Evolutionary conservation across 2,797 vertebrate genomes (phyloP), one percentile per base, ranked within the genome.

Genomic region (Setipinna tenuifilis): DNA sequence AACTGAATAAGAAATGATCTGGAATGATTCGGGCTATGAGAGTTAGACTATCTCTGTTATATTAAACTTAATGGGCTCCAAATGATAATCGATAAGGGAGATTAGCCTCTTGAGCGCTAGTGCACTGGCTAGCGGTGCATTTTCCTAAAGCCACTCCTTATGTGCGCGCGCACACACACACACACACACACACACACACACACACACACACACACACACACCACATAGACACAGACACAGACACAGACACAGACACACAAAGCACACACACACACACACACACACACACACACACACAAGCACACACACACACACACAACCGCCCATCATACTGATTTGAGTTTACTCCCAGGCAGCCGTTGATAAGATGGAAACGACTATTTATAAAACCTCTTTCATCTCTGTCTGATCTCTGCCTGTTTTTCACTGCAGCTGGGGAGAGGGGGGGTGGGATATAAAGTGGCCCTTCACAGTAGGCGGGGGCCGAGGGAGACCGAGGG

Each of bases 71-170:
- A 78, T 78, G 71, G 71, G 71, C 71, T 41, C 71, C 71, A 78
- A 78, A 78, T 78, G 71, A 78, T 78, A 78, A 78, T 78, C 71
- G 71, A 78, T 78, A 44, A 78, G 35, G 71, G 71, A 78, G 71
- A 78, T 78, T 78, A 78, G 71, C 35, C 71, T 78, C 71, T 44
- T 21, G 35, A 41, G 71, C 19, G 19, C 71, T 78, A 44, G 71
- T n/a, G 71, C 71, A 21, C 28, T 78, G 71, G 71, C 71, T 78
- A 44, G 35, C 23, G 31, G 14, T 78, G 71, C 71, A 44, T 41
- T 44, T 78, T 44, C 9, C 71, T 41, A n/a, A 44, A 78, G 71
- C 71, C 35, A 17, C 35, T 31, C 35, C 16, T 25, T 71, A 54
- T 14, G 14, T 7, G 9, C 7, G 50, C 50, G 0, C 1, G 9